Evolutionary conservation across 2,888 invertebrate species (phyloP).

Genomic region (Sipha maydis): DNA sequence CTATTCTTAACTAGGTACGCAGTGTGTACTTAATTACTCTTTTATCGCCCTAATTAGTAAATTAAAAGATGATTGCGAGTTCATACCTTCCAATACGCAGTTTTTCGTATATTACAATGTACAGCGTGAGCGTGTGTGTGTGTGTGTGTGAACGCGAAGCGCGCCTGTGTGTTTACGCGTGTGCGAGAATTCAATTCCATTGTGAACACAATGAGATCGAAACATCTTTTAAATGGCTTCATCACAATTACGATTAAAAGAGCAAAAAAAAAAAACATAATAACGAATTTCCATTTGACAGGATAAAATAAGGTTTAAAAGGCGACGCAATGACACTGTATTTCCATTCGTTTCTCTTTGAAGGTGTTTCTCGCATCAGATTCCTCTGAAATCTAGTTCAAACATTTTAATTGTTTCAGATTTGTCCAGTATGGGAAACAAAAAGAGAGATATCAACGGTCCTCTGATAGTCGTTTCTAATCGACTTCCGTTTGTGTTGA

Average conservation of each 20-base stretch:
- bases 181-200: conserved; percentile 47
- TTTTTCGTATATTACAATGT: conserved; percentile 4
- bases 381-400: neutral
- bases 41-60: conserved; percentile 41
- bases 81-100: conserved; percentile 33
- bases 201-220: conserved; percentile 15
- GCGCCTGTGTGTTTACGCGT: neutral
- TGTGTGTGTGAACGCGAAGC: neutral
- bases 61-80: neutral
- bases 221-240: conserved; percentile 55
- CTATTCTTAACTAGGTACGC: neutral
- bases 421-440: conserved; percentile 63
- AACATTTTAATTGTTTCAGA: conserved; percentile 53
- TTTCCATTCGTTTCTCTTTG: conserved; percentile 7
- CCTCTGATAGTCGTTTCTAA: conserved; percentile 68
- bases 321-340: conserved; percentile 12
- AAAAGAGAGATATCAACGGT: conserved; percentile 65
- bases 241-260: conserved; percentile 48
- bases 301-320: conserved; percentile 35
- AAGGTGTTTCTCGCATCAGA: conserved; percentile 3
- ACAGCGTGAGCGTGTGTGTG: neutral
- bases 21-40: conserved; percentile 24
- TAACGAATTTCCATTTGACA: conserved; percentile 35
- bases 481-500: conserved; percentile 68
- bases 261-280: conserved; percentile 8